phyloP scores from a whole-genome alignment of 2,888 invertebrate genomes.

The Acanthacorydalis orientalis region DNA sequence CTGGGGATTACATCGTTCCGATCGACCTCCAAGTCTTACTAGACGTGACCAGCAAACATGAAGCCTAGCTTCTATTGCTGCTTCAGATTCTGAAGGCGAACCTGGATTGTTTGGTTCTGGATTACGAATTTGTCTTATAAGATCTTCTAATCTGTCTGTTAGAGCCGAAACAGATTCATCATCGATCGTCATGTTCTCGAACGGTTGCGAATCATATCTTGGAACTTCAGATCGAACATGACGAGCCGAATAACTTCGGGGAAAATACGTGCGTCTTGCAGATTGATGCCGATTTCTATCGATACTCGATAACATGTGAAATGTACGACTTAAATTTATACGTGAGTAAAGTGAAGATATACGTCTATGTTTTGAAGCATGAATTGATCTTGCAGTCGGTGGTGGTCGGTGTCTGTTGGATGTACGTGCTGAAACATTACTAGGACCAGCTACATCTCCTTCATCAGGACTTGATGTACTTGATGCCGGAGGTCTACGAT shows the following conservation, averaged over 20 bases:
- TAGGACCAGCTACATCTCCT: too few relatives aligned
- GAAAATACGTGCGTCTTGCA: background rate
- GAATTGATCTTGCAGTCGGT: too few relatives aligned
- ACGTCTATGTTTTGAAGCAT: too few relatives aligned
- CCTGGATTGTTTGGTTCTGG: too few relatives aligned
- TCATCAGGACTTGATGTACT: background rate
- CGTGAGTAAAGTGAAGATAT: too few relatives aligned
- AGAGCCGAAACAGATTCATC: background rate
- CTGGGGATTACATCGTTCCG: too few relatives aligned
- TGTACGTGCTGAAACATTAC: too few relatives aligned
- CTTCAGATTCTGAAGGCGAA: background rate
- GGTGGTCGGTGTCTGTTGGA: too few relatives aligned
- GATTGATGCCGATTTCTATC: too few relatives aligned
- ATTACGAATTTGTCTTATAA: background rate
- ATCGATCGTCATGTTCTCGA: background rate
- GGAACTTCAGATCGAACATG: background rate
- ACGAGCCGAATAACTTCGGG: background rate
- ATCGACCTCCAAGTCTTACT: background rate
- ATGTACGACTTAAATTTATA: too few relatives aligned
- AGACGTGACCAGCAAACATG: background rate
- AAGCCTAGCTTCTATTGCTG: background rate
- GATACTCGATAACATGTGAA: too few relatives aligned
- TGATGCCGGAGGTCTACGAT: background rate
- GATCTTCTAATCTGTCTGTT: background rate
- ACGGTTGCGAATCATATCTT: background rate